Conservation (phyloP, 2,888 invertebrate genomes). For the Lasioglossum zephyrum region DNA sequence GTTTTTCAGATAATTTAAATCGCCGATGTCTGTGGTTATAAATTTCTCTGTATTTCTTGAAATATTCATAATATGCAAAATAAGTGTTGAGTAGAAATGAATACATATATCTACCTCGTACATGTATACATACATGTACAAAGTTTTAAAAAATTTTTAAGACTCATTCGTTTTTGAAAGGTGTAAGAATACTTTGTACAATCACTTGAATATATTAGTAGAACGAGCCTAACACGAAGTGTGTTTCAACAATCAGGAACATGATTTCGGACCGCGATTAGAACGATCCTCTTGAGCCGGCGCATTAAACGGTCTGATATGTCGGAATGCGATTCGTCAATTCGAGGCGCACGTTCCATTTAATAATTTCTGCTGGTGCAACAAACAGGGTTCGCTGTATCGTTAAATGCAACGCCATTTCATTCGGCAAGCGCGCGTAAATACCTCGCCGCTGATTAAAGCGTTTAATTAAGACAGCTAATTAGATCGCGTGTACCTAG, state of each 20-base stretch:
- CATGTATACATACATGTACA: too few relatives aligned
- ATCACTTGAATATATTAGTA: too few relatives aligned
- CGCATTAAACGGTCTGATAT: background rate
- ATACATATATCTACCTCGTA: too few relatives aligned
- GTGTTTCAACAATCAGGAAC: background rate
- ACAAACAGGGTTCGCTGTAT: background rate
- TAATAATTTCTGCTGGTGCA: background rate
- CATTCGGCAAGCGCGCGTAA: background rate
- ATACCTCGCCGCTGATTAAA: background rate
- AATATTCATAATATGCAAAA: too few relatives aligned
- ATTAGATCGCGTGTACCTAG: background rate
- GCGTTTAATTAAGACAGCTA: background rate
- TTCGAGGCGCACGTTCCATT: background rate
- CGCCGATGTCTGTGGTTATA: too few relatives aligned
- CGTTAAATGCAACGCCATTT: background rate
- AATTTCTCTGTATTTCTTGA: too few relatives aligned
- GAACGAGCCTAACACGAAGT: too few relatives aligned
- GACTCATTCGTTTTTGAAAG: too few relatives aligned
- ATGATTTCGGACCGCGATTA: background rate
- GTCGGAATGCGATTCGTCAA: background rate
- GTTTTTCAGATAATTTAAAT: too few relatives aligned
- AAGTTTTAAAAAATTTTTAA: too few relatives aligned
- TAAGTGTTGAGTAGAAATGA: too few relatives aligned
- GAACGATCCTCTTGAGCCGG: background rate
- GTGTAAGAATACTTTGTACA: too few relatives aligned